These are phyloP conservation scores for Scalopus aquaticus DNA, from an alignment of 2,113 vertebrate species.

Conservation along the genomic window DNA sequence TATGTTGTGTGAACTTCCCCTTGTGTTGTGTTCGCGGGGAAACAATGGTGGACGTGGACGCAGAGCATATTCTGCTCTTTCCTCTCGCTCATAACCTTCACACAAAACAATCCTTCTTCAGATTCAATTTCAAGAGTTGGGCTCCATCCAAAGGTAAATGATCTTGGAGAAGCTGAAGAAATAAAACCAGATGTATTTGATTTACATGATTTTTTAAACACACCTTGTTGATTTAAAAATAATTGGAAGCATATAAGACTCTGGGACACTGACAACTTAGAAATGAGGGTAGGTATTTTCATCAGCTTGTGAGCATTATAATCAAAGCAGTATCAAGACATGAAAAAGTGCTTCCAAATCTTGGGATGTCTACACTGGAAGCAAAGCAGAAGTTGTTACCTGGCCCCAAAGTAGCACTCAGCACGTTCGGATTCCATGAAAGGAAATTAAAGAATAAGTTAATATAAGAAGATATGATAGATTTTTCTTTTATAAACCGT, in stretches of 20 bases:
- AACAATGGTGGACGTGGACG: slow-evolving; percentile 16
- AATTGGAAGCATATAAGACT: background rate
- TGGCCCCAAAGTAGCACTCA: background rate
- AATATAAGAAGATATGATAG: background rate
- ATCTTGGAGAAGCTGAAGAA: slow-evolving; percentile 48
- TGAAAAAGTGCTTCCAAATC: background rate
- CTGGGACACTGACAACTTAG: background rate
- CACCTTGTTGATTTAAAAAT: slow-evolving; percentile 44
- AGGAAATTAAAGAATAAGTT: slow-evolving; percentile 18
- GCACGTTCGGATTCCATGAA: background rate
- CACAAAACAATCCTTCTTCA: background rate
- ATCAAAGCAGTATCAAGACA: background rate
- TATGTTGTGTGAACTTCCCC: slow-evolving; percentile 47
- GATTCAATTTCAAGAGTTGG: slow-evolving; percentile 47
- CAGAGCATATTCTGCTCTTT: background rate
- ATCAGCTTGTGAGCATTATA: background rate
- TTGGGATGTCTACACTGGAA: background rate
- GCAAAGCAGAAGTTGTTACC: background rate
- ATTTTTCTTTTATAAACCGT: background rate
- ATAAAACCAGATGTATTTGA: slow-evolving; percentile 34
- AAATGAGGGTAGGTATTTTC: background rate
- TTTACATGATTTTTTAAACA: slow-evolving; percentile 8
- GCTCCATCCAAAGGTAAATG: slow-evolving; percentile 49
- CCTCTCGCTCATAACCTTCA: slow-evolving; percentile 27
- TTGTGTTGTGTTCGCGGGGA: background rate